A percentile compares a stretch with the other conserved stretches of the same genome.
Conservation (phyloP, 2,113 vertebrate species). For the Elephantulus edwardii region DNA sequence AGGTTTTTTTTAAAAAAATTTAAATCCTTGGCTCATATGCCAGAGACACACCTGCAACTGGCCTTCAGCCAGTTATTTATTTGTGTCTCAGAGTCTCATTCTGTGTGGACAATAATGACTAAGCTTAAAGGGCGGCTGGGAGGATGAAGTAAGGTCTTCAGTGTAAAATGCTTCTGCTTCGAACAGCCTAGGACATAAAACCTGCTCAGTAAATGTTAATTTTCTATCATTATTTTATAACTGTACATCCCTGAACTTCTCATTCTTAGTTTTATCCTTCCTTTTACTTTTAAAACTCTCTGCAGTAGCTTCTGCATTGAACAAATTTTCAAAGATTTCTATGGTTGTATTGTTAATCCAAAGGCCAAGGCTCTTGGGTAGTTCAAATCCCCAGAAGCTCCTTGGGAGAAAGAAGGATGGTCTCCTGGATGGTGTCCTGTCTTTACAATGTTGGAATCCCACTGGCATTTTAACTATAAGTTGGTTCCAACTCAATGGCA, state of each 20-base stretch:
- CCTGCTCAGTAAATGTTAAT: neutral
- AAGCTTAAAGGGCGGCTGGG: neutral
- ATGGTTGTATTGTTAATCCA: no score
- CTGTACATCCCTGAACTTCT: neutral
- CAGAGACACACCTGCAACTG: neutral
- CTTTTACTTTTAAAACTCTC: neutral
- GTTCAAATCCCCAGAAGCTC: no score
- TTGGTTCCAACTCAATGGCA: no score
- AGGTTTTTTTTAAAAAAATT: no score
- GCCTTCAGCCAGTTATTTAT: neutral
- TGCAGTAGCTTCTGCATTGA: neutral
- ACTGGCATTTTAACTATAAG: no score
- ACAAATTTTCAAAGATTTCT: neutral
- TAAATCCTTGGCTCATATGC: neutral
- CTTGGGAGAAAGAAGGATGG: no score
- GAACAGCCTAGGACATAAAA: neutral
- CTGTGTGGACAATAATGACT: neutral
- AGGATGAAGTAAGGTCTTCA: slow-evolving; percentile 3
- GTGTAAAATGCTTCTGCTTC: neutral
- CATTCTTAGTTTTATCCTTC: neutral
- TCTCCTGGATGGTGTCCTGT: no score
- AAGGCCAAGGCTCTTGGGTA: no score
- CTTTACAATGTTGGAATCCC: no score
- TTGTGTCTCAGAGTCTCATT: neutral
- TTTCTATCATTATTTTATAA: neutral